Base-by-base conservation (phyloP, 1,140 invertebrate genomes). In the Chlorops oryzae region DNA sequence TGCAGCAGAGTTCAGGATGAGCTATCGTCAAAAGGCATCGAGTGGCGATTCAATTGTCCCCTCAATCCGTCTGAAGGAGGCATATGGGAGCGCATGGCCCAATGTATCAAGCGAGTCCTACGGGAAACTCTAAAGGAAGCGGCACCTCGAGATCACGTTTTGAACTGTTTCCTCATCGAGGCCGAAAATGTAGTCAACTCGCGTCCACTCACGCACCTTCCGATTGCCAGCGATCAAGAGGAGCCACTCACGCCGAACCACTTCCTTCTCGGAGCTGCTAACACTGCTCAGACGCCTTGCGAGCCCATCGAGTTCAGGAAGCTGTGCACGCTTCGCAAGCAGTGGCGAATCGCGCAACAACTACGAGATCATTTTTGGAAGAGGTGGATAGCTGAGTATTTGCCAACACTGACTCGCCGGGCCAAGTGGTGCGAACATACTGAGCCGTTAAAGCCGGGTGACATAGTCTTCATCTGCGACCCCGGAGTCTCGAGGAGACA, bases 181-280 rank as follows among this genome's bases (percentile, higher is more conserved):
- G 63, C 53, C 0, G 65, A 64, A 50, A 50, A 51, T 12, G 50
- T 51, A 1, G 52, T 72, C 0, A 70, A 73, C 47, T 59, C 52
- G 20, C 58, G 61, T n/a, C 67, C 62, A 0, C 57, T 71, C 5
- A 70, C 60, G 0, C 57, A 66, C 12, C 59, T 72, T 0, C 62
- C 60, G 5, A 42, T 59, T 1, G 52, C 50, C 21, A 34, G 42
- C 0, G 54, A 62, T 3, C 58, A 67, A 22, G 38, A 45, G 0
- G 64, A 58, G 22, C 53, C 60, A 0, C 39, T 71, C 0, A 69
- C 66, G 0, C 65, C 68, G 0, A 67, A 64, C 12, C 61, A 72
- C 23, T 65, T 69, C 35, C 27, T 58, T 5, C 37, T 58, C 13
- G 53, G 54, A 1, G 35, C 38, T 35, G 9, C 43, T 12, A 52